phyloP scores from a whole-genome alignment of 2,888 invertebrate species.

The Plebejus melissa region DNA sequence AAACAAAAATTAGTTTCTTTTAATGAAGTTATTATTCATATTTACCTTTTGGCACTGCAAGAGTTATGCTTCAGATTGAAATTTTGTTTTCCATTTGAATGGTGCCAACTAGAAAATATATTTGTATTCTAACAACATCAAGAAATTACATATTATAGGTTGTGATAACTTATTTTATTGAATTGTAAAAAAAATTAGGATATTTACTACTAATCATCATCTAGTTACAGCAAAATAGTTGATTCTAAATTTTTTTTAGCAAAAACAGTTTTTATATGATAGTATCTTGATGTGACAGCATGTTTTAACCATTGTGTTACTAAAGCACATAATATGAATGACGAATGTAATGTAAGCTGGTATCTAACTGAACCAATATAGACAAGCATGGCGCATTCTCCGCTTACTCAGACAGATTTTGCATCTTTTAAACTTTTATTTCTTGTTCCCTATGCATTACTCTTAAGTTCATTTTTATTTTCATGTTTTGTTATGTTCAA shows the following conservation, averaged over 20 bases:
- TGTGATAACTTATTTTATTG: too few species aligned
- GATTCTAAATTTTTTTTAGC: neutral
- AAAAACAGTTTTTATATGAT: neutral
- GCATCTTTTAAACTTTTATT: constrained; percentile 60
- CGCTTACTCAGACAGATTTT: constrained; percentile 53
- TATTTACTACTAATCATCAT: neutral
- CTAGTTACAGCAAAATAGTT: neutral
- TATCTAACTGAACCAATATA: constrained; percentile 59
- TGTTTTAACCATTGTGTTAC: constrained; percentile 20
- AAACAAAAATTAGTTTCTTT: too few species aligned
- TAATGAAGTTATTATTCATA: too few species aligned
- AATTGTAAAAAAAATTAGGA: too few species aligned
- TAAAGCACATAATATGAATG: constrained; percentile 41
- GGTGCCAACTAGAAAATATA: too few species aligned
- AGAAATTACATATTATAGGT: too few species aligned
- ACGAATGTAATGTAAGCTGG: constrained; percentile 48
- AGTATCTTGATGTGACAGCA: neutral
- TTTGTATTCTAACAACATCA: too few species aligned
- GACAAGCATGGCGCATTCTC: constrained; percentile 67
- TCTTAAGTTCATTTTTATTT: constrained; percentile 82
- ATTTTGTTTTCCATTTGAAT: too few species aligned
- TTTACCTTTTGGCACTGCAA: too few species aligned
- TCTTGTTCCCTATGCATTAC: constrained; percentile 63
- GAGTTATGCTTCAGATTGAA: too few species aligned
- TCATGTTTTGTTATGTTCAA: constrained; percentile 85